Evolutionary conservation across 2,113 vertebrate species (phyloP).

Genomic region (Passer domesticus): DNA sequence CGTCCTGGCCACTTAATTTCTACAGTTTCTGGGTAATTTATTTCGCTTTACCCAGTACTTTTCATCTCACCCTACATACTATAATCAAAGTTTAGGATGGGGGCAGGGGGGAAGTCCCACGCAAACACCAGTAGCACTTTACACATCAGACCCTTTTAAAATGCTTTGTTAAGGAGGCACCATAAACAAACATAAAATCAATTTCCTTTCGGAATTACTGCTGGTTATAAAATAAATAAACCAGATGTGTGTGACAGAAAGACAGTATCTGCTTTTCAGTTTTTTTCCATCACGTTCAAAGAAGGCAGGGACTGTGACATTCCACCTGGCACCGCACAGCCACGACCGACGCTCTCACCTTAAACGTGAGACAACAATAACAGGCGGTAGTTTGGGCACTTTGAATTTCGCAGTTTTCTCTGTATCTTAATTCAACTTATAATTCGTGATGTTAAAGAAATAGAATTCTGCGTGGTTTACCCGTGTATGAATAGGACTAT

Average conservation of each 20-base stretch:
- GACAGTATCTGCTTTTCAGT: not conserved
- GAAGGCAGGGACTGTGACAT: not conserved
- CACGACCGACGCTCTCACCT: fast-evolving
- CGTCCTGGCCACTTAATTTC: not conserved
- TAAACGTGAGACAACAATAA: not conserved
- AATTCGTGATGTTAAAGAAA: not conserved
- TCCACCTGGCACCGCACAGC: not conserved
- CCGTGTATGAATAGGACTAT: not conserved
- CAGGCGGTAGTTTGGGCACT: not conserved
- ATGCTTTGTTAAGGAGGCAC: not conserved
- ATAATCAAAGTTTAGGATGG: not conserved
- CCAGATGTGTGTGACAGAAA: not conserved
- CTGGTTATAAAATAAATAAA: not conserved
- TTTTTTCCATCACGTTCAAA: not conserved
- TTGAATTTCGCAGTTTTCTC: not conserved
- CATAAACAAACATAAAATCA: not conserved
- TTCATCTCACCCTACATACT: not conserved
- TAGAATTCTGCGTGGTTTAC: not conserved
- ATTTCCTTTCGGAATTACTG: not conserved
- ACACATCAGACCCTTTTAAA: not conserved
- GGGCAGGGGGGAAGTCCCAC: not conserved
- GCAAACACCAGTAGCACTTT: not conserved
- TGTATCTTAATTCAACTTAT: no score
- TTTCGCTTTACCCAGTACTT: not conserved
- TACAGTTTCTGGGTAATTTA: not conserved